Evolutionary conservation across 2,113 vertebrate genomes (phyloP).

Genomic region (Arenaria interpres): DNA sequence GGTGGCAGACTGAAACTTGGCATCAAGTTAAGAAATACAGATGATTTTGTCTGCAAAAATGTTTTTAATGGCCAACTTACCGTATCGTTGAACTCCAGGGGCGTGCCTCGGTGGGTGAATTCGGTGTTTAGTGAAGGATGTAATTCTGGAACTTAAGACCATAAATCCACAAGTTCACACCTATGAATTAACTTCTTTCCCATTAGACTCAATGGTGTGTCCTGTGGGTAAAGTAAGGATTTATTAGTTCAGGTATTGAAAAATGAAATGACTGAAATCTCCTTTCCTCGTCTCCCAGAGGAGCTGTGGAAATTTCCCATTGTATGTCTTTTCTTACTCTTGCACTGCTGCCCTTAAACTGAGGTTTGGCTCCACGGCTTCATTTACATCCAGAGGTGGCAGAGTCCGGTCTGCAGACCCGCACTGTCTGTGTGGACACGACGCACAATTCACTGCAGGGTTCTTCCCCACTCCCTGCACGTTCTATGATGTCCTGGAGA

Average conservation of each 20-base stretch:
- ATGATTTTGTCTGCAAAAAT: background rate
- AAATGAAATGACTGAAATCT: background rate
- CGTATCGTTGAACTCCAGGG: rapidly evolving
- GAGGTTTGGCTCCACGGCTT: background rate
- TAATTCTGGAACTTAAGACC: background rate
- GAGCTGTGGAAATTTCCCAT: background rate
- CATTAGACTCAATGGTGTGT: background rate
- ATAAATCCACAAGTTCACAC: background rate
- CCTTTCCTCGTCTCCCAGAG: background rate
- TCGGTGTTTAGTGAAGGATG: background rate
- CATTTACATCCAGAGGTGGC: background rate
- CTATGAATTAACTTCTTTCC: background rate
- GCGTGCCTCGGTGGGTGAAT: rapidly evolving
- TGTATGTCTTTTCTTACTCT: rapidly evolving
- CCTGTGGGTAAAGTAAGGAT: background rate
- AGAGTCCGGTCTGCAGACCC: background rate
- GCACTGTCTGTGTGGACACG: rapidly evolving
- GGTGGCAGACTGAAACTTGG: background rate
- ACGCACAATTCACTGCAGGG: rapidly evolving
- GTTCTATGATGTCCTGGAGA: background rate
- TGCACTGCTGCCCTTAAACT: background rate
- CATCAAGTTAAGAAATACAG: background rate
- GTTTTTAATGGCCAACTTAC: background rate
- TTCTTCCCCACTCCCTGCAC: rapidly evolving
- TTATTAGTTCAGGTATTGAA: background rate